Percentiles rank a stretch among this genome's conserved stretches.
These are phyloP conservation scores for Aurelia aurita complex sp. Pacific DNA, from an alignment of 30 jellyfish, hydroid and myxozoan species.

Conservation along the genomic window DNA sequence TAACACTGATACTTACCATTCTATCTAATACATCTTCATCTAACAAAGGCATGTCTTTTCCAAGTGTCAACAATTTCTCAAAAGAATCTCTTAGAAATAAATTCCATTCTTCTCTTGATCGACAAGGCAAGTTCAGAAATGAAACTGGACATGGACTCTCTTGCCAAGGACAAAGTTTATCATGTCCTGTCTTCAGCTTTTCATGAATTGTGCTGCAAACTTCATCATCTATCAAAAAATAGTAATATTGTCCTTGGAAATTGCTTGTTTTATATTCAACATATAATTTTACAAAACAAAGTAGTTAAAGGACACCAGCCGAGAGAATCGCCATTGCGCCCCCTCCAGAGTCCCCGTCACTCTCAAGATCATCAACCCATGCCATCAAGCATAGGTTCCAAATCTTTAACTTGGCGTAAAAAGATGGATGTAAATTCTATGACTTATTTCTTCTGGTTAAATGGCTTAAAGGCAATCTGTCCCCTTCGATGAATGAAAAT, in stretches of 20 bases:
- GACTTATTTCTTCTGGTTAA: too few species aligned
- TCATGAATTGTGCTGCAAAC: constrained; percentile 58
- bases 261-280: too few species aligned
- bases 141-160: constrained; percentile 90
- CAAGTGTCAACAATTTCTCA: constrained; percentile 66
- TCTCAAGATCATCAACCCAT: too few species aligned
- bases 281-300: too few species aligned
- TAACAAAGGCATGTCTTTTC: constrained; percentile 85
- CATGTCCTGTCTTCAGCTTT: constrained; percentile 84
- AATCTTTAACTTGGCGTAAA: too few species aligned
- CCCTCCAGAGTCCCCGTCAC: too few species aligned
- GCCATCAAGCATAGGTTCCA: too few species aligned
- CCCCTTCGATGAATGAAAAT: too few species aligned
- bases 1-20: constrained; percentile 61
- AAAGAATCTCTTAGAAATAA: constrained; percentile 55
- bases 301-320: too few species aligned
- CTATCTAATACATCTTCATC: constrained; percentile 90
- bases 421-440: too few species aligned
- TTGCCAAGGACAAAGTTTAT: constrained; percentile 97
- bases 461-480: too few species aligned
- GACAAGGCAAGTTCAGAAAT: constrained; percentile 71
- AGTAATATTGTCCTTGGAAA: background rate
- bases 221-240: constrained; percentile 58
- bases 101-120: constrained; percentile 86
- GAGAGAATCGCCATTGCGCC: too few species aligned